Evolutionary conservation across 2,888 invertebrate genomes (phyloP).

Genomic region (Taphrorychus bicolor): DNA sequence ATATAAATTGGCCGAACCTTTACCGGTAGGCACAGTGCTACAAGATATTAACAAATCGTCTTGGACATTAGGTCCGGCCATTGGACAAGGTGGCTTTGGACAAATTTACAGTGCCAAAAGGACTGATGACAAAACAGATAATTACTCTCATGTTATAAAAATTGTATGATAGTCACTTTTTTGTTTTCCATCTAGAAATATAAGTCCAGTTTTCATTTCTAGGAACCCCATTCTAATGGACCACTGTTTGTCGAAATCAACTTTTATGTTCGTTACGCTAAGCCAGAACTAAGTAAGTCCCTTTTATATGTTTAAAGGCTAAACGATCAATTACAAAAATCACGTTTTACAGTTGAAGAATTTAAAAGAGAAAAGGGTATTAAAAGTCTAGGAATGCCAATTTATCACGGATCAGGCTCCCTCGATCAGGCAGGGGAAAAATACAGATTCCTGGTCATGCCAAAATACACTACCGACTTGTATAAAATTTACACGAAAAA

Average conservation of each 20-base stretch:
- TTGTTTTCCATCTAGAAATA: not conserved
- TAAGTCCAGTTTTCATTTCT: constrained; percentile 15
- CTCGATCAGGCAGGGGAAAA: constrained; percentile 77
- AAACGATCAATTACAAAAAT: not conserved
- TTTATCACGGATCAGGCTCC: constrained; percentile 83
- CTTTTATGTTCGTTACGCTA: constrained; percentile 83
- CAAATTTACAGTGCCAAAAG: constrained; percentile 91
- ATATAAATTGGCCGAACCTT: constrained; percentile 72
- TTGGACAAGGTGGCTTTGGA: constrained; percentile 93
- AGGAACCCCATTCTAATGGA: constrained; percentile 93
- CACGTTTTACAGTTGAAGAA: constrained; percentile 67
- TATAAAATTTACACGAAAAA: constrained; percentile 77
- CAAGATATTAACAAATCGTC: constrained; percentile 77
- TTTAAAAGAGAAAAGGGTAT: constrained; percentile 75
- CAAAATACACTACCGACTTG: constrained; percentile 87
- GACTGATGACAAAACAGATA: constrained; percentile 58
- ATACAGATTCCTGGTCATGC: constrained; percentile 90
- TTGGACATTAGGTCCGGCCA: constrained; percentile 87
- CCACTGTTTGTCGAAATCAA: constrained; percentile 94
- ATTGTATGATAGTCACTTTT: constrained; percentile 68
- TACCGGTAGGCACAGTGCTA: constrained; percentile 78
- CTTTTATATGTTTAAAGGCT: not conserved
- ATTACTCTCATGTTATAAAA: constrained; percentile 77
- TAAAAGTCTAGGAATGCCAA: constrained; percentile 82
- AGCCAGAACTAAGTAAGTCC: constrained; percentile 72